Conservation (phyloP, 2,888 invertebrate genomes). For the Exocentrus adspersus region DNA sequence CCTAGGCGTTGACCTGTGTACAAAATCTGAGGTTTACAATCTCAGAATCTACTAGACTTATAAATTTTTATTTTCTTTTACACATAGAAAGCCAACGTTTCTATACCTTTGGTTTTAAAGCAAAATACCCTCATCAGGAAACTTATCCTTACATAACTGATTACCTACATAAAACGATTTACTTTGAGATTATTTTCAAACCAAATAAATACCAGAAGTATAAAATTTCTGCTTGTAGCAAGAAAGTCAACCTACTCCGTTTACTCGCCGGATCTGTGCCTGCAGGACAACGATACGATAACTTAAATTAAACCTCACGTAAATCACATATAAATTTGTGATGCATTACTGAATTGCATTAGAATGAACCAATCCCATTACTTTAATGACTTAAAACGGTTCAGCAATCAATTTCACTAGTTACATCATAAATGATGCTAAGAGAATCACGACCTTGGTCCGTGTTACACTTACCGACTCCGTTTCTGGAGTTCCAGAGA, state of each 20-base stretch:
- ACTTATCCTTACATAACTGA: too few species aligned
- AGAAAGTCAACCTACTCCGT: background rate
- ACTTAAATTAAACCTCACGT: constrained; percentile 2
- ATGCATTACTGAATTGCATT: constrained; percentile 17
- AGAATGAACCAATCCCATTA: constrained; percentile 22
- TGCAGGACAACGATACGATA: background rate
- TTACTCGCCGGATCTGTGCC: background rate
- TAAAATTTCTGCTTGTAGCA: too few species aligned
- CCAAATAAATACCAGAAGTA: too few species aligned
- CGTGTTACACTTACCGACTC: constrained; percentile 39
- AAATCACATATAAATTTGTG: constrained; percentile 10
- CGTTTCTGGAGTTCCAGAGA: constrained; percentile 37
- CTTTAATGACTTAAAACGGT: constrained; percentile 25
- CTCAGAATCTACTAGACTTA: too few species aligned
- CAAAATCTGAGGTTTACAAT: too few species aligned
- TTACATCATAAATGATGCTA: constrained; percentile 34
- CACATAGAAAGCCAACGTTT: too few species aligned
- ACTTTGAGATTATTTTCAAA: too few species aligned
- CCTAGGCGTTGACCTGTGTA: too few species aligned
- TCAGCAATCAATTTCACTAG: constrained; percentile 33
- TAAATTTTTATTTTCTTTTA: too few species aligned
- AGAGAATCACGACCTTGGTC: constrained; percentile 38
- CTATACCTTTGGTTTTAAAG: too few species aligned
- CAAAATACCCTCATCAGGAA: too few species aligned
- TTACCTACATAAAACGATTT: too few species aligned